Percentiles rank a stretch among this genome's conserved stretches.
Evolutionary conservation across 1,140 invertebrate genomes (phyloP).

Genomic region (Grapholita molesta): DNA sequence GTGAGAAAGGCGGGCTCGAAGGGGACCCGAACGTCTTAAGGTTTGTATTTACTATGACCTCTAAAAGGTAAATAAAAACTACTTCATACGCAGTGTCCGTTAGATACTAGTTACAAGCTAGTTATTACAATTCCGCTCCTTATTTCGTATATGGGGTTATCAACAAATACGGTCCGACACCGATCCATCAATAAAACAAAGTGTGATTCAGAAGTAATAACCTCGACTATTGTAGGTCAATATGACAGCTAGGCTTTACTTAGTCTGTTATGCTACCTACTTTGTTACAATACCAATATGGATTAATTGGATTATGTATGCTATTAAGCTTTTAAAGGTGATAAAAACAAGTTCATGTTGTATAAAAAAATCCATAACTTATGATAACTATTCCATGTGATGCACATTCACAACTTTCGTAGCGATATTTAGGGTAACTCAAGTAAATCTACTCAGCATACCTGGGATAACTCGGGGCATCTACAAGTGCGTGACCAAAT

Average conservation of each 20-base stretch:
- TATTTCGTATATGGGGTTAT: background rate
- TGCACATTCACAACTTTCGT: too few relatives aligned
- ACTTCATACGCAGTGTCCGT: constrained; percentile 2
- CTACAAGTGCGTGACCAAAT: too few relatives aligned
- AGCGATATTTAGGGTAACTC: too few relatives aligned
- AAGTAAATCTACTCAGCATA: too few relatives aligned
- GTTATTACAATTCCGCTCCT: background rate
- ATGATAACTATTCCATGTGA: too few relatives aligned
- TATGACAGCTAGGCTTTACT: background rate
- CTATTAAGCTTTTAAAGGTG: too few relatives aligned
- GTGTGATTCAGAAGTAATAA: background rate
- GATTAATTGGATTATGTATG: too few relatives aligned
- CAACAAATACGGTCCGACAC: background rate
- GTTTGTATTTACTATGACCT: constrained; percentile 15
- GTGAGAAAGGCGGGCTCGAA: constrained; percentile 62
- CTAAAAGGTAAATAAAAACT: constrained; percentile 7
- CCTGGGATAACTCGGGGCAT: too few relatives aligned
- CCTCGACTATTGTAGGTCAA: background rate
- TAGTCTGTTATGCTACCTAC: background rate
- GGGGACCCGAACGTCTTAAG: constrained; percentile 56
- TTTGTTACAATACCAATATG: background rate
- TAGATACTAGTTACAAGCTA: background rate
- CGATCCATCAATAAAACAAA: background rate
- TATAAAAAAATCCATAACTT: too few relatives aligned
- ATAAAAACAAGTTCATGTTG: too few relatives aligned